phyloP scores from a whole-genome alignment of 1,140 invertebrate genomes.

The Saccostrea cuccullata region DNA sequence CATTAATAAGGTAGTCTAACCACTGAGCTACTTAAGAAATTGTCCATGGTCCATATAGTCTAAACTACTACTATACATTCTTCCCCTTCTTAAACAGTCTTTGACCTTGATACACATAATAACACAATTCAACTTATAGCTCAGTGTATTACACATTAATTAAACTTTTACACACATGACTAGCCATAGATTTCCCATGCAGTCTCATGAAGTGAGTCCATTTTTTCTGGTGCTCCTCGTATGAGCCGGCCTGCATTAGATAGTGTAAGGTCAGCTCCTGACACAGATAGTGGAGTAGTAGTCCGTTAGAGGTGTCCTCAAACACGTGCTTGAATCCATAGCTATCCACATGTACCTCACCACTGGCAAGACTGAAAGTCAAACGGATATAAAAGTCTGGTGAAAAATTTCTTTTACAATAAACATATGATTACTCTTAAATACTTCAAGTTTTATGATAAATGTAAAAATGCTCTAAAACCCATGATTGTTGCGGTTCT shows the following conservation, averaged over 20 bases:
- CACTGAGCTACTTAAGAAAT: no score
- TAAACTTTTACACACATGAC: slow-evolving; percentile 37
- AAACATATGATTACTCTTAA: no score
- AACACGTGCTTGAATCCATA: slow-evolving; percentile 80
- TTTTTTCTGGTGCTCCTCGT: slow-evolving; percentile 72
- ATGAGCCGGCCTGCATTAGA: slow-evolving; percentile 70
- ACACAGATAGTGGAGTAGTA: slow-evolving; percentile 81
- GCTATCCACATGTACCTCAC: slow-evolving; percentile 79
- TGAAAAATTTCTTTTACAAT: neutral
- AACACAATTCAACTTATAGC: neutral
- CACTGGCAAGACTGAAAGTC: slow-evolving; percentile 73
- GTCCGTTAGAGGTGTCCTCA: slow-evolving; percentile 76
- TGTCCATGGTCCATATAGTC: no score
- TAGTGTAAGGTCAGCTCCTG: slow-evolving; percentile 80
- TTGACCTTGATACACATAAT: neutral
- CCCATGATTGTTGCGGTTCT: no score
- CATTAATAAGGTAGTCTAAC: no score
- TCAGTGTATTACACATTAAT: neutral
- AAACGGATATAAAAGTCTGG: neutral
- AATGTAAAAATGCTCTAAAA: no score
- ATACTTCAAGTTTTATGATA: no score
- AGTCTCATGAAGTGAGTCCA: slow-evolving; percentile 74
- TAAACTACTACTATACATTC: neutral
- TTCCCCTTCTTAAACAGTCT: neutral
- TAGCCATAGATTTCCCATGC: slow-evolving; percentile 61